Base-by-base conservation (phyloP, 2,797 vertebrate genomes). In the Cheracebus regulus region DNA sequence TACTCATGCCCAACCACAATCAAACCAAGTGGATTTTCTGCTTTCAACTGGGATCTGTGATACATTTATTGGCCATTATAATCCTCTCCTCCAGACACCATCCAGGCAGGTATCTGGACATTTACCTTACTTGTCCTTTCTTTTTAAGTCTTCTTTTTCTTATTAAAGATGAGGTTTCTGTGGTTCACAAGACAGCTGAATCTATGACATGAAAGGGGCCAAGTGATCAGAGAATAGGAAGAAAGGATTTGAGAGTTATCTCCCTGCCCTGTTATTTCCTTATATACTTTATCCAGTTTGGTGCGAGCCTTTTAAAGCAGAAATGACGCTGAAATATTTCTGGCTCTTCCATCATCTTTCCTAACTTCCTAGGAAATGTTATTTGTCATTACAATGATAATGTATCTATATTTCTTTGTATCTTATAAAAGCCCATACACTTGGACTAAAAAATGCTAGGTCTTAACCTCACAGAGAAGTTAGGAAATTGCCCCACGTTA, bases 21-120 rank as follows among this genome's bases (percentile, higher is more conserved):
- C 52, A 92, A 96, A 95, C 64, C 67, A 61, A 95, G 61, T 44
- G 28, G 50, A 17, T 78, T 57, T 92, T 89, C 36, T 92, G 48
- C 76, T 79, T 48, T 83, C 55, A 52, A 48, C 20, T 50, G 52
- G 39, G 4, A 81, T 33, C 86, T 73, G 79, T 26, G 70, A 50
- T 80, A n/a, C 24, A 90, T 36, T 93, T 39, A 6, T 10, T 2
- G 64, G 46, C 52, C 50, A 88, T 46, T 67, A 44, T 36, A 80
- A 52, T 52, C 76, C 57, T 96, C 57, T 89, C 46, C 39, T 87
- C 64, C 10, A 33, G 88, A 61, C 44, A 20, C 28, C 33, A 24
- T 30, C 39, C 19, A 22, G 17, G 46, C 19, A 92, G 13, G 5
- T 41, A 28, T 39, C 44, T 44, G 44, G 24, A 33, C 20, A 19